Evolutionary conservation across 2,888 invertebrate species (phyloP), one percentile per base, ranked within the genome.

Genomic region (Conistra vaccinii): DNA sequence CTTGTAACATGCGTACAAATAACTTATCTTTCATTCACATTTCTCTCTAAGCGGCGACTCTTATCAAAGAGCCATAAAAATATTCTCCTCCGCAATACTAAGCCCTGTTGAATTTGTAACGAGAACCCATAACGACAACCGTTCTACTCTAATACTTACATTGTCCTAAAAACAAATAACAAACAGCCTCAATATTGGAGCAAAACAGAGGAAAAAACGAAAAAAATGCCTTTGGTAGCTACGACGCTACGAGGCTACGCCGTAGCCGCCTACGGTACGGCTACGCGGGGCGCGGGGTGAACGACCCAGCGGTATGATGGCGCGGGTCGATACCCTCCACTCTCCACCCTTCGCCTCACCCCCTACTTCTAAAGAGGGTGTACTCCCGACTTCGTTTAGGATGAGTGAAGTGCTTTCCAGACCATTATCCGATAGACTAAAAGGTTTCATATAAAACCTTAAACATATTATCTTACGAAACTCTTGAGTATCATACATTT

Each of bases 311-410:
- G 91, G 89, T 90, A 90, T 91, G 91, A 92, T 91, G 90, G 91
- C 89, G 91, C 91, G 90, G 95, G 95, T 96, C 96, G 96, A 95
- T 96, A 96, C 88, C 93, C 93, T 87, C 86, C 78, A 83, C 84
- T 80, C 88, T 81, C 87, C 79, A 69, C 69, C 86, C 79, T 76
- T 80, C 74, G 55, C 85, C 78, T 83, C 81, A 80, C 76, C 84
- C 82, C 74, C 81, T 77, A 85, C 87, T 87, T 84, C 85, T 88
- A 89, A 88, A 90, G 88, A 89, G 89, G 90, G 90, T 88, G 87
- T 89, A 89, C 87, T 89, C 89, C 91, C 88, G 88, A 87, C 88
- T 89, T 88, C 89, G 89, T 89, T 90, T 90, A 90, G 91, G 93
- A 91, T 91, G 93, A 92, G 92, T 90, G 91, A 89, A 89, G 89